Base-by-base conservation (phyloP, 2,113 vertebrate species). In the Odocoileus hemionus region DNA sequence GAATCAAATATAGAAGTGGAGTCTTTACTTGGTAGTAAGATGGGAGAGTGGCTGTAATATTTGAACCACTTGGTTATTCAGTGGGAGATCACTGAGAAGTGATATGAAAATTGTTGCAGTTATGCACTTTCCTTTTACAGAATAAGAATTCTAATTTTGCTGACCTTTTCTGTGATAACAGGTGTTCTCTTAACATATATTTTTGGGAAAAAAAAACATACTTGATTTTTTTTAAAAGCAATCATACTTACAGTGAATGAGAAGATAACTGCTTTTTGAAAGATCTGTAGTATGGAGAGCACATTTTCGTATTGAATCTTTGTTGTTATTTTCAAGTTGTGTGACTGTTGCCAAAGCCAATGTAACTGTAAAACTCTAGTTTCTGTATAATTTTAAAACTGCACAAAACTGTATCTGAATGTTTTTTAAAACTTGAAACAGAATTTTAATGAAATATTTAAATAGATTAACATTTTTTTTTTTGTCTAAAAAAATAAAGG, bases 271-370 rank as follows among this genome's bases (percentile, higher is more conserved):
- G 30, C 55, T 76, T 76, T 85, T 85, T 70, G 13, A 96, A 93
- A 92, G 64, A 84, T 25, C 33, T 45, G n/a, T 91, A 33, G 28
- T 83, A 87, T 87, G 70, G 50, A 93, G 50, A 60, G 45, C 86
- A 52, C 15, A 82, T 93, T 96, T 96, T 96, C 50, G 70, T 82
- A 86, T 30, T 78, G 64, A 92, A 95, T 88, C 33, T 91, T 94
- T 96, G 36, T 94, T 80, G 76, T 96, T 97, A 80, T 86, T 96
- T 97, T 97, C n/a, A 82, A 78, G 36, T 91, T 79, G 84, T 97
- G 76, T 88, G 25, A 94, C 97, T 91, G 39, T 97, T 95, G 74
- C 64, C 33, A 92, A 92, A 90, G 88, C 57, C 54, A 88, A 43
- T 54, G n/a, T 95, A 76, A 86, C 70, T 94, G 7, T 97, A 86